Evolutionary conservation across 2,888 invertebrate species (phyloP).

Genomic region (Caenorhabditis sp.): DNA sequence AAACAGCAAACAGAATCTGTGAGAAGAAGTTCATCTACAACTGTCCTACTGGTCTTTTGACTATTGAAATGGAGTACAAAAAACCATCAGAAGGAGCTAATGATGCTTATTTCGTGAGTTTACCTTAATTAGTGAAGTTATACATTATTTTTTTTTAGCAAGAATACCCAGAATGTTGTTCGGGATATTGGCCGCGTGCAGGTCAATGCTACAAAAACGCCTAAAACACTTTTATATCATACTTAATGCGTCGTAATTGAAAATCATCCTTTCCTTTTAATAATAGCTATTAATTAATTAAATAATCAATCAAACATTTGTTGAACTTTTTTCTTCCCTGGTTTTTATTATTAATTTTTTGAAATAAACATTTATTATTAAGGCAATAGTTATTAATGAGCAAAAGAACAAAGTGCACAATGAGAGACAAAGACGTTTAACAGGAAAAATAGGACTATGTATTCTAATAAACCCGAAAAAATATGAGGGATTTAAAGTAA

Average conservation of each 20-base stretch:
- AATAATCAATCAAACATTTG: neutral
- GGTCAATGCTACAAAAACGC: constrained; percentile 38
- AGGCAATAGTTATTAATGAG: neutral
- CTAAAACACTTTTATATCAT: neutral
- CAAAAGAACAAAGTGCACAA: neutral
- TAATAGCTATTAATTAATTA: neutral
- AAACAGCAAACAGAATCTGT: constrained; percentile 33
- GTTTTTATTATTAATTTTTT: neutral
- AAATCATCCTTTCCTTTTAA: neutral
- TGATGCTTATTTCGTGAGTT: constrained; percentile 37
- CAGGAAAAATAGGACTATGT: no score
- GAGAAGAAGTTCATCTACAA: constrained; percentile 64
- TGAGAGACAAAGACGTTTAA: no score
- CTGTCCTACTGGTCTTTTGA: constrained; percentile 67
- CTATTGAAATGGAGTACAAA: constrained; percentile 63
- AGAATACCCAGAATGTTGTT: constrained; percentile 53
- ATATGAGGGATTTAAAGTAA: no score
- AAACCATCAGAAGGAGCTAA: constrained; percentile 27
- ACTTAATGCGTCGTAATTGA: neutral
- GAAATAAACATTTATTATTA: neutral
- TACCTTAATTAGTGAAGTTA: neutral
- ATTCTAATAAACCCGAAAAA: neutral
- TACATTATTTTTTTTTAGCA: constrained; percentile 13
- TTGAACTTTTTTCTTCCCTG: neutral
- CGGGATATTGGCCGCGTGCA: constrained; percentile 49